Base-by-base conservation (phyloP, 2,113 vertebrate species). In the Archocentrus centrarchus region DNA sequence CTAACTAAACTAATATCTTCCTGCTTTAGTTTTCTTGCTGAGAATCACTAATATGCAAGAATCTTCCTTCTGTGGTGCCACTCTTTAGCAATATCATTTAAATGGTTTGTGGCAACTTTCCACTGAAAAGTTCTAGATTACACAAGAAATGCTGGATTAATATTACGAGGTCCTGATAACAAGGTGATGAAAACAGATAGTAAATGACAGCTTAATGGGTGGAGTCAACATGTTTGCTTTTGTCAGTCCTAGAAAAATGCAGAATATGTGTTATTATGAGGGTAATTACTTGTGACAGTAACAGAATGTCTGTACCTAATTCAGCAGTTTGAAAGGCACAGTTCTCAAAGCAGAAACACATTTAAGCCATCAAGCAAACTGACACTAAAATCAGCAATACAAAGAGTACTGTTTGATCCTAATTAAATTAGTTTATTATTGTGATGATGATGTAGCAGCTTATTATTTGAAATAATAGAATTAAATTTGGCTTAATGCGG, bases 61-160 rank as follows among this genome's bases (percentile, higher is more conserved):
- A 30, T 11, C 66, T 3, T 53, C 66, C 11, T 10, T 70, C 44
- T 47, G 11, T 53, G 66, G 3, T 30, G 62, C 17, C 39, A 22
- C 59, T 66, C 27, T 68, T 44, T 82, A 27, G 55, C 37, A 86
- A 83, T 78, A 82, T 84, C 24, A 53, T 84, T 78, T 57, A 79
- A 39, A 79, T 75, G 57, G 88, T 83, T 53, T 32, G 44, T 37
- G 20, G 57, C 62, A 79, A 55, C 27, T 55, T 57, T 22, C 59
- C 39, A 66, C 24, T 18, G 64, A 70, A 50, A 50, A 47, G 24
- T 27, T 68, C 2, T 30, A 50, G 44, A 30, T 50, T 53, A 5
- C 41, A 70, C 44, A 70, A 50, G 66, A 0, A 70, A 58, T 59
- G 55, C 77, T 35, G 47, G 53, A 57, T 59, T 64, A 61, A 79